Conservation (phyloP, 2,797 vertebrate genomes). For the Pagetopsis macropterus region DNA sequence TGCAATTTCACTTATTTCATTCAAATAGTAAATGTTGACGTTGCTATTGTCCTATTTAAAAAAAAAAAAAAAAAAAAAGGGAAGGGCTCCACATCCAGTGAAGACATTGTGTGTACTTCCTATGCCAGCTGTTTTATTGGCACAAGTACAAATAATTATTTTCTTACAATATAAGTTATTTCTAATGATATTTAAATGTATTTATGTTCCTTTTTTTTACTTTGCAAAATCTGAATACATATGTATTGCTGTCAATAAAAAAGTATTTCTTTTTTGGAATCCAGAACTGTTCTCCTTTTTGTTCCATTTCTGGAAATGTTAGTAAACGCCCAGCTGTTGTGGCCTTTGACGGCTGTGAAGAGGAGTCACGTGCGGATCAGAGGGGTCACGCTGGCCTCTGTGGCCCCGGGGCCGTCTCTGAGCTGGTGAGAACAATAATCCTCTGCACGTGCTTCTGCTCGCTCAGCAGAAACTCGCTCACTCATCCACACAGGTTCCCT, state of each 20-base stretch:
- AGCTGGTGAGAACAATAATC: conserved; percentile 79
- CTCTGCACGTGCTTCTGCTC: conserved; percentile 75
- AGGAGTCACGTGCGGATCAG: conserved; percentile 56
- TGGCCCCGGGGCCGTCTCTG: conserved; percentile 75
- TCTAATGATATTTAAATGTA: conserved; percentile 85
- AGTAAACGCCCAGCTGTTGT: conserved; percentile 42
- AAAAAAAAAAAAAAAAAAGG: conserved; percentile 72
- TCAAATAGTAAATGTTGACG: conserved; percentile 72
- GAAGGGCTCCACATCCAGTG: conserved; percentile 79
- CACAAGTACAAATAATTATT: conserved; percentile 74
- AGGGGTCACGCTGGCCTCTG: conserved; percentile 72
- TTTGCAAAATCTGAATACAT: conserved; percentile 66
- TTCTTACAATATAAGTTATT: conserved; percentile 87
- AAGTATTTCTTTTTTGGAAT: conserved; percentile 65
- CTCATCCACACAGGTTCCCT: conserved; percentile 72
- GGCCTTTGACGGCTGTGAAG: conserved; percentile 63
- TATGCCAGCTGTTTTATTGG: conserved; percentile 70
- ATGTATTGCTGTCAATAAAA: conserved; percentile 82
- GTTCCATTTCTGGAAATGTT: conserved; percentile 68
- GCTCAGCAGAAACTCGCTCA: conserved; percentile 77
- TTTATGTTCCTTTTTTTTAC: conserved; percentile 82
- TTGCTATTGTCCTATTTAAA: conserved; percentile 74
- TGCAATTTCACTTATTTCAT: conserved; percentile 72
- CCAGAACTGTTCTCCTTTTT: conserved; percentile 39
- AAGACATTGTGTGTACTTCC: conserved; percentile 74